Base-by-base conservation (phyloP, 2,888 invertebrate genomes). In the Actias luna region DNA sequence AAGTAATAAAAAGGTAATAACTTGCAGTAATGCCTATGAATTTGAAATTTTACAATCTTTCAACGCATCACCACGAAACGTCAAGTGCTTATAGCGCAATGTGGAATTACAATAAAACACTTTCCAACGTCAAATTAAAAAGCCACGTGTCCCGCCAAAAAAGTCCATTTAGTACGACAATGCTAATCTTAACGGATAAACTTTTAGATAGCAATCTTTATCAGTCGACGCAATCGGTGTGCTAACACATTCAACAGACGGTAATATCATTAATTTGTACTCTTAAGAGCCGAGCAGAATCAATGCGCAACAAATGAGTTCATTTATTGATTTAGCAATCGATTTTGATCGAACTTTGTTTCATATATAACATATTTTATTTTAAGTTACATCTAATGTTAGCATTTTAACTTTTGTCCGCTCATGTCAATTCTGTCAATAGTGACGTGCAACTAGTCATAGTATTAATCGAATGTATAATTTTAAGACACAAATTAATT, bases 291-390 rank as follows among this genome's bases (percentile, higher is more conserved):
- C 72, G 70, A 65, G 67, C 70, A 67, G 75, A 88, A 82, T 90
- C 89, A 90, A 90, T 89, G 74, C 82, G 70, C 67, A 62, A 76
- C 82, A 84, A 90, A 88, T 85, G 84, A 85, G 78, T 83, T 86
- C 84, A 85, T 86, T 86, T 82, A 78, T 72, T 58, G 52, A 61
- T 61, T 64, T 58, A 27, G 29, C 35, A 64, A 64, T 61, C 50
- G 64, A 61, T 52, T 64, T 59, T 60, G 52, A 52, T 59, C 52
- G 31, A 58, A 31, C 52, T 55, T 59, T 59, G 39, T 59, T 59
- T n/a, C 16, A 36, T 25, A n/a, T n/a, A 55, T 61, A 18, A 42
- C 1, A 7, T 42, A 18, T 42, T 42, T 3, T 39, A 39, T 39
- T 14, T n/a, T 42, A 42, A 18, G 8, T 42, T 7, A 42, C n/a